Evolutionary conservation across 2,797 vertebrate species (phyloP), one percentile per base, ranked within the genome.

Genomic region (Microctenopoma steveboyesi): DNA sequence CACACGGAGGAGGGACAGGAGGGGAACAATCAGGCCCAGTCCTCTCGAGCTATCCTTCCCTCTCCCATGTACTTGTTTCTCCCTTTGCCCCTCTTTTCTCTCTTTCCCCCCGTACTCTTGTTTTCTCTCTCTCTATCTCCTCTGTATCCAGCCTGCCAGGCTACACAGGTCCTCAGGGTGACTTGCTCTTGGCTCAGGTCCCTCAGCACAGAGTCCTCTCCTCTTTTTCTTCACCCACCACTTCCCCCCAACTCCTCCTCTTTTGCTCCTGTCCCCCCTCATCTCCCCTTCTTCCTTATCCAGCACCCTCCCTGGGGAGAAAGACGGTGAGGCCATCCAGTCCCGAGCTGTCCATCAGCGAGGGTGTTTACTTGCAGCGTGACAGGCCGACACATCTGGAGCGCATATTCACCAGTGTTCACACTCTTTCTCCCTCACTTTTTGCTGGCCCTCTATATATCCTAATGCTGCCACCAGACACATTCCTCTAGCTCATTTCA

Each of bases 351-450:
- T 98, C 96, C 96, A 95, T 99, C 97, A 98, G 95, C 54, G 69
- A 79, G 94, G 93, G 93, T 98, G 97, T 98, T 98, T 99, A 98
- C 96, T 95, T 95, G 96, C 94, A 94, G 94, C 91, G 92, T 99
- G 97, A 98, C 96, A 97, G 97, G 86, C 95, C 94, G 94, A 97
- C 97, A 99, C 97, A 99, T 99, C 98, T 99, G 98, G 98, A 99
- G 96, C 93, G 90, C 98, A 99, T 98, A 98, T 98, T 97, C 96
- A 96, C 96, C 93, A 80, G 80, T 88, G 86, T 90, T 90, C 91
- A 90, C 90, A 87, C 88, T 90, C 72, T 62, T 60, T 76, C 78
- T 82, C 82, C 77, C 75, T 86, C 79, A 57, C 67, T 84, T 72
- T 68, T 60, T 45, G 76, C 83, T 71, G 67, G 76, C 78, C 74